phyloP scores from a whole-genome alignment of 2,888 invertebrate genomes.

The Desoria tigrina region DNA sequence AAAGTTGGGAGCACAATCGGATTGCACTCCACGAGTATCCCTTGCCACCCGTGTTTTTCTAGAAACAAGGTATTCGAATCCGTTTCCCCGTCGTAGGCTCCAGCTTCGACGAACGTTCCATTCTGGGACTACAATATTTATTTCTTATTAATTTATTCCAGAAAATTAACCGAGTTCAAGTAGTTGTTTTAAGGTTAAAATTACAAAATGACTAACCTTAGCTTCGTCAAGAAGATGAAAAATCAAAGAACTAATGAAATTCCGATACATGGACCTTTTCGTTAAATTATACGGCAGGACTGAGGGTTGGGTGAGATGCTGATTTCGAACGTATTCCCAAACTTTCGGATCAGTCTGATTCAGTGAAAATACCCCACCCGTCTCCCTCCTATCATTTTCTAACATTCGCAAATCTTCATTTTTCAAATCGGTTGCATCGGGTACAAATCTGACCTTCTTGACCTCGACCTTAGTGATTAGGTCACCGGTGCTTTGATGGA shows the following conservation, averaged over 20 bases:
- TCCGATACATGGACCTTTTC: no score
- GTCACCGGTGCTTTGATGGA: no score
- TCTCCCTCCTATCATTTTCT: no score
- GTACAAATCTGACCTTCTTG: no score
- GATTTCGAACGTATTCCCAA: neutral
- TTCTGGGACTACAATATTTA: neutral
- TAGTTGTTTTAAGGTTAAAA: neutral
- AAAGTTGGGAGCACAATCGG: slow-evolving; percentile 2
- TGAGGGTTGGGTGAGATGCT: slow-evolving; percentile 1
- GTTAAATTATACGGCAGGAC: neutral
- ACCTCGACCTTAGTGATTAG: no score
- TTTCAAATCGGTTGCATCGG: no score
- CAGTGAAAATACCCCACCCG: no score
- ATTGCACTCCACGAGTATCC: slow-evolving; percentile 15
- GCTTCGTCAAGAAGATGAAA: no score
- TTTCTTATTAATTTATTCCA: no score
- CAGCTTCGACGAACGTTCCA: slow-evolving; percentile 17
- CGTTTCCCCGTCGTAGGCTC: slow-evolving; percentile 15
- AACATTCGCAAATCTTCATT: no score
- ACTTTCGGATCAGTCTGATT: neutral
- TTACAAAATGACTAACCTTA: neutral
- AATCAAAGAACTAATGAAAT: no score
- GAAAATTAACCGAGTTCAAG: no score
- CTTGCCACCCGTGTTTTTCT: slow-evolving; percentile 6
- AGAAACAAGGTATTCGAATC: slow-evolving; percentile 12